Percentiles rank a stretch among this genome's conserved stretches.
These are phyloP conservation scores for Hyperopisus bebe DNA, from an alignment of 2,113 vertebrate species.

Conservation along the genomic window DNA sequence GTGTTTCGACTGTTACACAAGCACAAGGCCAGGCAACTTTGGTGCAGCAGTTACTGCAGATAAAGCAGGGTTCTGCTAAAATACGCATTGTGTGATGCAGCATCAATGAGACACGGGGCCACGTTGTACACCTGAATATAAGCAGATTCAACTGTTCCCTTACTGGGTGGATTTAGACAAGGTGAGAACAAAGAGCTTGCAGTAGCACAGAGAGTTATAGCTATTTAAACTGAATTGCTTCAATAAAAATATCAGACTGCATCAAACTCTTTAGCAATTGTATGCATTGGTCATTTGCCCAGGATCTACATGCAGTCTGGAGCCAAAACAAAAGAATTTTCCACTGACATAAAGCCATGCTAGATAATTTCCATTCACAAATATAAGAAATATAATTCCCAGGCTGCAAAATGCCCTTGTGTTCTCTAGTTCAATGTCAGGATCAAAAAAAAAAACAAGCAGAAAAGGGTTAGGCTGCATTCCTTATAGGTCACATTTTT, in stretches of 20 bases:
- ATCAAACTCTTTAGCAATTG: neutral
- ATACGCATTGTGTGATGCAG: neutral
- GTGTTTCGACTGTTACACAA: neutral
- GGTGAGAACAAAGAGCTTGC: neutral
- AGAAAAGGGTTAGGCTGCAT: neutral
- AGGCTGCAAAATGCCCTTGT: slow-evolving; percentile 2
- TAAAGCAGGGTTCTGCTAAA: neutral
- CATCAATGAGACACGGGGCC: neutral
- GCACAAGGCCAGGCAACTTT: neutral
- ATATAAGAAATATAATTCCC: neutral
- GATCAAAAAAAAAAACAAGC: neutral
- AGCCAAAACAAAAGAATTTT: neutral
- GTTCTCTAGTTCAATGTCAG: neutral
- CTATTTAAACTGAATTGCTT: neutral
- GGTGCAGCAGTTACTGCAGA: neutral
- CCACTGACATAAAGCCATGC: neutral
- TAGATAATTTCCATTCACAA: neutral
- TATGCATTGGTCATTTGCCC: neutral
- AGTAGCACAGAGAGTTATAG: neutral
- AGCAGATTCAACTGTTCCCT: neutral
- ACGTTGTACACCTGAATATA: neutral
- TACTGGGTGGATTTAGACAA: neutral
- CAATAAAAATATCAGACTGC: neutral
- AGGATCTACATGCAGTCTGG: neutral
- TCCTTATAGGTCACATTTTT: neutral